Evolutionary conservation across 2,797 vertebrate genomes (phyloP).

Genomic region (Acrossocheilus fasciatus): DNA sequence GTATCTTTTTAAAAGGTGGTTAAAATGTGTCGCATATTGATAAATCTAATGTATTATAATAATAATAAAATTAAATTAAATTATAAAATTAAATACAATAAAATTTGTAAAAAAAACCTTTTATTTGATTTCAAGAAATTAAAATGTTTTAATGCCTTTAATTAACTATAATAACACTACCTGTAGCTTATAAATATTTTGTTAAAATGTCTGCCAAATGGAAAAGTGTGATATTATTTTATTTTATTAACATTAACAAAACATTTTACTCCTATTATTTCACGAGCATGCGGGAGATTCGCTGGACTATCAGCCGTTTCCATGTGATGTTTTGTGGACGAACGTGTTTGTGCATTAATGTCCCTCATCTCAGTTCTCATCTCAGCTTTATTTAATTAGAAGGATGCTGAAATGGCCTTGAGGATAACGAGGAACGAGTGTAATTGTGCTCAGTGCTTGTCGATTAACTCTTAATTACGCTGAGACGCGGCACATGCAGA

Average conservation of each 20-base stretch:
- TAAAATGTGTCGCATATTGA: too few relatives aligned
- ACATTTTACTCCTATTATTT: neutral
- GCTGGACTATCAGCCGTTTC: neutral
- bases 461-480: conserved; percentile 40
- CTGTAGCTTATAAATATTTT: too few relatives aligned
- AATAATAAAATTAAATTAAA: neutral
- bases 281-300: neutral
- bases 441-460: conserved; percentile 11
- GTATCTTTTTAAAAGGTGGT: too few relatives aligned
- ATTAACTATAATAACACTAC: neutral
- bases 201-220: neutral
- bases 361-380: neutral
- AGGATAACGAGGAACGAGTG: conserved; percentile 19
- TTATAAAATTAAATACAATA: neutral
- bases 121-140: neutral
- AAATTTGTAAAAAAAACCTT: neutral
- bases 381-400: conserved; percentile 32
- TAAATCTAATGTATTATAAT: neutral
- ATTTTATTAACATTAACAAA: too few relatives aligned
- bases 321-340: neutral
- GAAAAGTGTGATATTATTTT: neutral
- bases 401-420: conserved; percentile 21
- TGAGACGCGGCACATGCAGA: neutral
- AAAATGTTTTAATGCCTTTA: too few relatives aligned
- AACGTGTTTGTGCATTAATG: neutral